A percentile compares a stretch with the other conserved stretches of the same genome.
phyloP scores from a whole-genome alignment of 1,140 invertebrate genomes.

The Andricus grossulariae region DNA sequence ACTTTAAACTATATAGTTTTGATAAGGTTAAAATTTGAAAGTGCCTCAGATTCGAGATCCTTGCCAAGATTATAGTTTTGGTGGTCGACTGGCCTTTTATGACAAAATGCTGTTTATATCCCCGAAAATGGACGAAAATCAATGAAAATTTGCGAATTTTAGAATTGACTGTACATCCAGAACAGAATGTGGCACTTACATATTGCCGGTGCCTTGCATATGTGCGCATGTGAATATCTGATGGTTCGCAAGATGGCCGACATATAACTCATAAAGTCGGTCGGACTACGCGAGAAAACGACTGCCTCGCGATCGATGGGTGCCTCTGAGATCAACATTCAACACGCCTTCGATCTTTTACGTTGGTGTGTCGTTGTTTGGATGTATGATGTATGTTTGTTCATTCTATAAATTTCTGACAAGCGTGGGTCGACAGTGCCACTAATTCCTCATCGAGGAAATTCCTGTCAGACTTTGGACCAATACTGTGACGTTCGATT shows the following conservation, averaged over 20 bases:
- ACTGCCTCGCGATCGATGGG: constrained; percentile 66
- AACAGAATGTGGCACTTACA: constrained; percentile 68
- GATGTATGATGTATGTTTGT: not conserved
- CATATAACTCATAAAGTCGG: constrained; percentile 73
- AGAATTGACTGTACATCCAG: constrained; percentile 59
- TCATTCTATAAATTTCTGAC: not conserved
- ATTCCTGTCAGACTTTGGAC: not conserved
- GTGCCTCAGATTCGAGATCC: no score
- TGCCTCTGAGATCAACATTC: constrained; percentile 60
- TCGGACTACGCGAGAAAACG: constrained; percentile 59
- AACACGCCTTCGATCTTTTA: constrained; percentile 10
- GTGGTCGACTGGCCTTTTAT: no score
- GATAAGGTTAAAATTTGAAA: no score
- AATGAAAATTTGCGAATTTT: constrained; percentile 45
- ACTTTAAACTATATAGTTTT: not conserved
- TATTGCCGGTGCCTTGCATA: constrained; percentile 67
- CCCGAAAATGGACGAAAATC: not conserved
- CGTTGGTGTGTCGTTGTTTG: not conserved
- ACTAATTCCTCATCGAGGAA: constrained; percentile 46
- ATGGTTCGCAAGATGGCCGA: constrained; percentile 72
- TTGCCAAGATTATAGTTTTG: no score
- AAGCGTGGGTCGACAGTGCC: constrained; percentile 53
- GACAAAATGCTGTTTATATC: no score
- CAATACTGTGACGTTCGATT: not conserved
- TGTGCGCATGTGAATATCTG: constrained; percentile 70